phyloP scores from a whole-genome alignment of 2,113 vertebrate genomes.

The Sylvietta virens region DNA sequence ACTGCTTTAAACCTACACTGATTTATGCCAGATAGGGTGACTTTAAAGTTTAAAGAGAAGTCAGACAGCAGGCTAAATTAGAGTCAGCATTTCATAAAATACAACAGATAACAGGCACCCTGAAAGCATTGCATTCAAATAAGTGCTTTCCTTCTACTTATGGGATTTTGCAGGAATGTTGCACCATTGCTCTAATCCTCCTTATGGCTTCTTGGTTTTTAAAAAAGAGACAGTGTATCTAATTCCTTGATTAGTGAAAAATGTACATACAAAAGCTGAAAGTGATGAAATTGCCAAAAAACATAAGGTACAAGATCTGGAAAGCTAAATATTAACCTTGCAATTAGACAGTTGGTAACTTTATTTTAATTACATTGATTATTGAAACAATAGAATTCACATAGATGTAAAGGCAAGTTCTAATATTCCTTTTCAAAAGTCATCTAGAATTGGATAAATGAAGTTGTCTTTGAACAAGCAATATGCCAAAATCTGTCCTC shows the following conservation, averaged over 20 bases:
- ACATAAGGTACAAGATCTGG: background rate
- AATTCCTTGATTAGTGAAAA: background rate
- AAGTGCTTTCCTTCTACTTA: background rate
- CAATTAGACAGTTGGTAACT: background rate
- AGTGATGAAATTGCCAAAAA: background rate
- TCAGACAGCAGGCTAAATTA: background rate
- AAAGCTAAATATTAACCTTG: background rate
- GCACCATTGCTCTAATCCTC: background rate
- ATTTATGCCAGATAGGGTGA: background rate
- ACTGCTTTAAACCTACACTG: background rate
- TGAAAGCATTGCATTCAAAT: background rate
- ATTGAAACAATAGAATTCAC: background rate
- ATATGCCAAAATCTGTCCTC: conserved; percentile 84
- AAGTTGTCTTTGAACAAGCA: conserved; percentile 87
- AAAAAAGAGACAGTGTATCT: background rate
- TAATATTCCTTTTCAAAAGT: conserved; percentile 74
- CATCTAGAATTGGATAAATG: conserved; percentile 83
- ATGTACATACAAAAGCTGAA: background rate
- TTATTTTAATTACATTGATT: background rate
- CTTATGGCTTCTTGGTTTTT: background rate
- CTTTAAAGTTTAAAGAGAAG: background rate
- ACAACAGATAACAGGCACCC: background rate
- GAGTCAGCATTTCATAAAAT: background rate
- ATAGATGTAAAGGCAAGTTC: background rate
- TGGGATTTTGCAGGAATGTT: background rate